Evolutionary conservation across 2,797 vertebrate species (phyloP), one percentile per base, ranked within the genome.

Genomic region (Glyptemys insculpta): DNA sequence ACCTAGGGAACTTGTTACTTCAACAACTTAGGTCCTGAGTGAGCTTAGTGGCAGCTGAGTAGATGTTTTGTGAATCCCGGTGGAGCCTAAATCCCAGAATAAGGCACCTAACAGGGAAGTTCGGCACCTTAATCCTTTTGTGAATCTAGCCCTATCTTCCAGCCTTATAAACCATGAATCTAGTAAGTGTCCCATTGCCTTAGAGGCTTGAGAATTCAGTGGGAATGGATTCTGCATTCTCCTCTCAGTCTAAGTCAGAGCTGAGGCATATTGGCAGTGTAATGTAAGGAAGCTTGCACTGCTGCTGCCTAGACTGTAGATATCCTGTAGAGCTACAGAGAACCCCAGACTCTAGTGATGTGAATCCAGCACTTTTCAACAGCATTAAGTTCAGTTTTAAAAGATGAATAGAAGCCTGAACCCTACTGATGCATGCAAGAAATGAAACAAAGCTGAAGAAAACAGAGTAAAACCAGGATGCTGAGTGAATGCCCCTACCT

Each of bases 381-480:
- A 91, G 41, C 53, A 89, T 14, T 88, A 44, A 95, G 92, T 87
- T 92, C 0, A 34, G 19, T 12, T 62, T 85, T 89, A 97, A 88
- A 83, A 89, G 90, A 83, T 47, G 0, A 57, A 81, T 15, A 88
- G 59, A 93, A 85, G n/a, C 31, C 37, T 89, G 18, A 91, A 85
- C 72, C 59, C 68, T 87, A 34, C 11, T 93, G 79, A 25, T 78
- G 91, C 79, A 91, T 25, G 27, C 6, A 34, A 72, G 19, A 18
- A 94, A 50, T 47, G 62, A 81, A 95, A 89, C 19, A 86, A 82
- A 79, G 29, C n/a, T 78, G 80, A 34, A 76, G 41, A 93, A 78
- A 95, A 91, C 9, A 72, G 91, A 29, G 47, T 56, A 47, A 72
- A 80, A 90, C 34, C 92, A 92, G 94, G 29, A 8, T 91, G n/a